A percentile compares a stretch with the other conserved stretches of the same genome.
These are phyloP conservation scores for Sardina pilchardus DNA, from an alignment of 2,113 vertebrate species.

Conservation along the genomic window DNA sequence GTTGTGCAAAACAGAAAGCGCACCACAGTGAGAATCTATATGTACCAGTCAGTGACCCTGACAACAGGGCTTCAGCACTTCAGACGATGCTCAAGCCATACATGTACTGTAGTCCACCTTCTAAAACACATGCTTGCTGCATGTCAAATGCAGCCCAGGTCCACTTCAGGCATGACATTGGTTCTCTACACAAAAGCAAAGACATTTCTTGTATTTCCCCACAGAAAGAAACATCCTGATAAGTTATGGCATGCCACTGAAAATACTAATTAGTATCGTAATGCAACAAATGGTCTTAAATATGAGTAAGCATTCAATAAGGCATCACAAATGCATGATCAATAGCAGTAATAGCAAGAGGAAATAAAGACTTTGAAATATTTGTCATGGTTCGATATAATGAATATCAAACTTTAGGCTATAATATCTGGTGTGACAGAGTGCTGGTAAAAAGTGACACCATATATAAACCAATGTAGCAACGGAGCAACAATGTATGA, in stretches of 20 bases:
- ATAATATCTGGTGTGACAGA: slow-evolving; percentile 3
- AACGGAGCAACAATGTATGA: slow-evolving; percentile 10
- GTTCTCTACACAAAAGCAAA: background rate
- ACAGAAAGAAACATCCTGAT: background rate
- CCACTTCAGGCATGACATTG: background rate
- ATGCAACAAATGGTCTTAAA: background rate
- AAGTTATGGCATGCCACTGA: slow-evolving; percentile 8
- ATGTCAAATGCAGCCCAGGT: background rate
- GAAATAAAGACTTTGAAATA: background rate
- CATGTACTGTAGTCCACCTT: background rate
- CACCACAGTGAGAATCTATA: background rate
- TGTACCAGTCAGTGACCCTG: background rate
- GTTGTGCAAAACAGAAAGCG: background rate
- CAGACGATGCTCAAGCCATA: background rate
- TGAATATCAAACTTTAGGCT: background rate
- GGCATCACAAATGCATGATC: slow-evolving; percentile 12
- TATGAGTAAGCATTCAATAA: slow-evolving; percentile 15
- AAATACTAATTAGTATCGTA: background rate
- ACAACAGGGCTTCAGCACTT: background rate
- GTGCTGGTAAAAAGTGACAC: background rate
- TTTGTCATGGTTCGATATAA: background rate
- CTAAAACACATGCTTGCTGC: background rate
- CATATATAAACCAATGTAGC: background rate
- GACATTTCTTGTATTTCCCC: background rate
- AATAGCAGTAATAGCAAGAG: background rate